Conservation (phyloP, 1,140 invertebrate species). For the Anastrepha obliqua region DNA sequence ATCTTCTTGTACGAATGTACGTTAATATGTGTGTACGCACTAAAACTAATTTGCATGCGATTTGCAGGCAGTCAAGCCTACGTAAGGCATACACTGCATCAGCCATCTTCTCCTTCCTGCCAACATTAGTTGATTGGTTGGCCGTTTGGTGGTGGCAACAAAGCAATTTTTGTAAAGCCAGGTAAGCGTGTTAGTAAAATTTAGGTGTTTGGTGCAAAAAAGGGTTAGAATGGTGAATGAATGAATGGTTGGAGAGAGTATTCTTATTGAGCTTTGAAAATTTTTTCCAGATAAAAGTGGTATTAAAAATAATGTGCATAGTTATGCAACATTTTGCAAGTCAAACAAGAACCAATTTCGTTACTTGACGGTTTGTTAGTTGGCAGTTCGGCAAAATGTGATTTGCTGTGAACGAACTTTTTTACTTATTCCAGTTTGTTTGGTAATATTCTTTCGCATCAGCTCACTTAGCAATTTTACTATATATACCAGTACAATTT, state of each 20-base stretch:
- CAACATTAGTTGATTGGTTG: conserved; percentile 22
- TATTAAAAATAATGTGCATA: too few species aligned
- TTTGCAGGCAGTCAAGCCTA: conserved; percentile 5
- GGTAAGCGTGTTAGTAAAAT: background rate
- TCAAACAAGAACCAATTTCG: too few species aligned
- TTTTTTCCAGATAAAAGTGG: too few species aligned
- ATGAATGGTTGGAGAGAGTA: background rate
- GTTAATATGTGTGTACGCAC: background rate
- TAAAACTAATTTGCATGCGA: conserved; percentile 48
- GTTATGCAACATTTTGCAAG: too few species aligned
- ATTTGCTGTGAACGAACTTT: too few species aligned
- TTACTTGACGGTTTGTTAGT: too few species aligned
- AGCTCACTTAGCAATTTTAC: too few species aligned
- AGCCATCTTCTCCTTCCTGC: conserved; percentile 24
- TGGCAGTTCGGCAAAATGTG: too few species aligned
- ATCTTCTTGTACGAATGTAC: background rate
- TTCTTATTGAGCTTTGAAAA: background rate
- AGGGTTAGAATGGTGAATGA: background rate
- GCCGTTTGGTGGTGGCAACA: conserved; percentile 24
- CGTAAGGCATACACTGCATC: background rate
- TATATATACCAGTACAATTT: too few species aligned
- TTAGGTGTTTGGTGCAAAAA: background rate
- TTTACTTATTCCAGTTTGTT: too few species aligned
- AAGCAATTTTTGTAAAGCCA: background rate
- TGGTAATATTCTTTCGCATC: too few species aligned